Evolutionary conservation across 35 echinoderm and acorn worm species (phyloP).

Genomic region (Stichopus chloronotus): DNA sequence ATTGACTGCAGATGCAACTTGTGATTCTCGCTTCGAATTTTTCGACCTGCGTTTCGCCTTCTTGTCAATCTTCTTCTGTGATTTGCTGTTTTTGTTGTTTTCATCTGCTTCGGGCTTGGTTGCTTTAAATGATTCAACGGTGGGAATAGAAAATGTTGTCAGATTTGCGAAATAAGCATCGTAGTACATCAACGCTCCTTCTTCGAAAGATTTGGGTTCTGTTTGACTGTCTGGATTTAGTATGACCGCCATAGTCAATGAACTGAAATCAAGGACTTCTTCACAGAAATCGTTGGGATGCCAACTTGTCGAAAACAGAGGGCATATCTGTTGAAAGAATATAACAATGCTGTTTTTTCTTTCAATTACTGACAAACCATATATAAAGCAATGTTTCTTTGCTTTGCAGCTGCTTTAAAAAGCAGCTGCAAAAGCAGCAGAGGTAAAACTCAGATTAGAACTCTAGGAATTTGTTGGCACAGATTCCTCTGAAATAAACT

Average conservation of each 20-base stretch:
- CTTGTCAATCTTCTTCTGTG: background rate
- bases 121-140: background rate
- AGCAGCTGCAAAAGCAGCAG: too few relatives aligned
- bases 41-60: background rate
- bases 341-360: too few relatives aligned
- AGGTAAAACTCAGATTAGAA: too few relatives aligned
- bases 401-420: too few relatives aligned
- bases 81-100: background rate
- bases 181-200: slow-evolving; percentile 17
- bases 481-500: too few relatives aligned
- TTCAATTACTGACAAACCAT: too few relatives aligned
- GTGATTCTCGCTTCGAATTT: background rate
- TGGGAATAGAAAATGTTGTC: slow-evolving; percentile 18
- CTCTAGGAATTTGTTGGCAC: too few relatives aligned
- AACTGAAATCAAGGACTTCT: background rate
- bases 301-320: background rate
- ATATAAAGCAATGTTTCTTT: too few relatives aligned
- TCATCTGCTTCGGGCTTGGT: too few relatives aligned
- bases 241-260: background rate
- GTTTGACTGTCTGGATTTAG: background rate
- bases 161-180: slow-evolving; percentile 10
- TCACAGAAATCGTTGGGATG: slow-evolving; percentile 7
- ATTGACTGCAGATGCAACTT: too few relatives aligned
- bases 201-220: background rate
- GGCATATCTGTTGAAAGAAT: background rate